A percentile compares a stretch with the other conserved stretches of the same genome.
Conservation (phyloP, 2,888 invertebrate species). For the Andrena marginata region DNA sequence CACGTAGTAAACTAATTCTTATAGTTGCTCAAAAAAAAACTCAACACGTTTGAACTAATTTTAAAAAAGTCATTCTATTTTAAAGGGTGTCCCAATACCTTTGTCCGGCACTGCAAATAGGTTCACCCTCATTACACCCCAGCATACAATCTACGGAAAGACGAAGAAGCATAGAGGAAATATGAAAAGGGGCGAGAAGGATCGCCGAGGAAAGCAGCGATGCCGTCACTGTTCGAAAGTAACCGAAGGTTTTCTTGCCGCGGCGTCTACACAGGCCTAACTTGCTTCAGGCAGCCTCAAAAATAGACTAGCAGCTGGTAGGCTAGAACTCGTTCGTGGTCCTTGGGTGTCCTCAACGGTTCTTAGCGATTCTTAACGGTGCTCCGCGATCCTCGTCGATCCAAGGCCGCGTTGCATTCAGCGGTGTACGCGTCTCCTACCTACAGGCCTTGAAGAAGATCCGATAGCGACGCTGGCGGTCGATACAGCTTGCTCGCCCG, state of each 20-base stretch:
- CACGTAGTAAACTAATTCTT: too few relatives aligned
- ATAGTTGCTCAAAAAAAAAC: too few relatives aligned
- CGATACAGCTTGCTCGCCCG: slow-evolving; percentile 21
- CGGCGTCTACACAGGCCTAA: slow-evolving; percentile 6
- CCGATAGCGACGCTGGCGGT: slow-evolving; percentile 28
- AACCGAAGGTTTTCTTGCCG: background rate
- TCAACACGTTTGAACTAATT: too few relatives aligned
- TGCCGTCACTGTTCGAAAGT: background rate
- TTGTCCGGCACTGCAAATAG: too few relatives aligned
- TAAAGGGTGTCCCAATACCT: too few relatives aligned
- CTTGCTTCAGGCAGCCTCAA: slow-evolving; percentile 11
- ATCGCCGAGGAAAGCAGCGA: background rate
- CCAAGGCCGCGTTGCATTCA: slow-evolving; percentile 55
- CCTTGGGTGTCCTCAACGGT: slow-evolving; percentile 58
- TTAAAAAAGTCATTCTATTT: too few relatives aligned
- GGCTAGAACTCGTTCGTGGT: slow-evolving; percentile 46
- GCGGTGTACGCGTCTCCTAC: slow-evolving; percentile 33
- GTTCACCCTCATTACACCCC: too few relatives aligned
- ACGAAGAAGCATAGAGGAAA: too few relatives aligned
- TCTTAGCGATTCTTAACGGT: slow-evolving; percentile 51
- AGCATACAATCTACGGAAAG: too few relatives aligned
- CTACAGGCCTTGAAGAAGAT: slow-evolving; percentile 50
- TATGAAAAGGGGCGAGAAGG: too few relatives aligned
- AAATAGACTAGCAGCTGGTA: slow-evolving; percentile 38
- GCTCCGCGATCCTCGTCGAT: slow-evolving; percentile 37